A percentile compares a stretch with the other conserved stretches of the same genome.
These are phyloP conservation scores for Cataglyphis cursor DNA, from an alignment of 2,888 invertebrate genomes.

Conservation along the genomic window DNA sequence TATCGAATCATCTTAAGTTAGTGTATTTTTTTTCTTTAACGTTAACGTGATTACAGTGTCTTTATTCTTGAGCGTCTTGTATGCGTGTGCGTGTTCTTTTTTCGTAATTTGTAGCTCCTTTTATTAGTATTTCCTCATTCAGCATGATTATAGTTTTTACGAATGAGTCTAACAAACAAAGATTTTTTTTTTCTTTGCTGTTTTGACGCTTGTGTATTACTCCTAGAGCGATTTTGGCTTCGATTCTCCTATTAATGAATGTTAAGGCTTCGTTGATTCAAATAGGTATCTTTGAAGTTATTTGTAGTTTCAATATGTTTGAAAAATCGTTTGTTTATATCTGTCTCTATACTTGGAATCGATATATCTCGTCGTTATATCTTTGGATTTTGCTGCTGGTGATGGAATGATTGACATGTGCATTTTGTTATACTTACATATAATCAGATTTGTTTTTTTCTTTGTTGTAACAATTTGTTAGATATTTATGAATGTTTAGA, in stretches of 20 bases:
- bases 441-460: conserved; percentile 65
- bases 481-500: conserved; percentile 69
- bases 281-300: conserved; percentile 51
- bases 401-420: conserved; percentile 80
- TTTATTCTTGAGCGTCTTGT: conserved; percentile 65
- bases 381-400: conserved; percentile 74
- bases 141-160: conserved; percentile 75
- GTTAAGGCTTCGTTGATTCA: conserved; percentile 66
- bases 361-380: conserved; percentile 63
- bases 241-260: conserved; percentile 60
- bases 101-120: conserved; percentile 54
- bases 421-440: conserved; percentile 74
- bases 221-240: conserved; percentile 68
- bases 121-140: conserved; percentile 62
- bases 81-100: conserved; percentile 72
- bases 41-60: conserved; percentile 35
- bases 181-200: conserved; percentile 61
- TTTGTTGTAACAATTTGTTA: conserved; percentile 72
- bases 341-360: conserved; percentile 67
- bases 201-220: conserved; percentile 61
- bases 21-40: conserved; percentile 45
- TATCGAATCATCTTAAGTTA: conserved; percentile 50
- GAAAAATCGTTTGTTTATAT: conserved; percentile 76
- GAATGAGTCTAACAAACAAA: conserved; percentile 57
- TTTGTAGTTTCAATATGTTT: conserved; percentile 69